Evolutionary conservation across 1,140 invertebrate species (phyloP), one percentile per base, ranked within the genome.

Genomic region (Sitophilus oryzae): DNA sequence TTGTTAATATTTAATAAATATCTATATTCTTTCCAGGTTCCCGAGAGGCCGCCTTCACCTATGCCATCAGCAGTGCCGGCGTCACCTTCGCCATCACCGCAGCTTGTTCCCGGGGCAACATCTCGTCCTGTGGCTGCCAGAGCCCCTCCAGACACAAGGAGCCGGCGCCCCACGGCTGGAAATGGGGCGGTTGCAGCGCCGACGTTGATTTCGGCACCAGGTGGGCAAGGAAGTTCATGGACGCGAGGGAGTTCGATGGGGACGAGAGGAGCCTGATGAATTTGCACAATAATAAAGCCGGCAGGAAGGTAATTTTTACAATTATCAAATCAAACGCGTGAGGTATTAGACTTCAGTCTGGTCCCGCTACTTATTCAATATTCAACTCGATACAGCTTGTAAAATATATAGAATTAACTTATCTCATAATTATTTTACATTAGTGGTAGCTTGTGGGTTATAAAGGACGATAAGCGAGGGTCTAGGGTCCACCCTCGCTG

Each of bases 271-370:
- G 88, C 45, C 74, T 94, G 57, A 96, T 98, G 92, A 98, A 98
- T 75, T 77, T 97, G 22, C 95, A 98, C 73, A 98, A 98, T 73
- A 98, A 97, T 76, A 83, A 88, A 66, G 91, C 89, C 19, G 94
- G 93, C 41, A 77, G 93, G 74, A 89, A 90, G 86, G 93, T 96
- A 72, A 50, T 43, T 44, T n/a, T n/a, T n/a, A n/a, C n/a, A n/a
- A n/a, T n/a, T n/a, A n/a, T n/a, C n/a, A n/a, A n/a, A n/a, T n/a
- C n/a, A n/a, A n/a, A n/a, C n/a, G n/a, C n/a, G n/a, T n/a, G n/a
- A n/a, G n/a, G n/a, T n/a, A 14, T 42, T 20, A 42, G 3, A 20
- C 20, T 42, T 20, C 20, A 20, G 5, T 6, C 11, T 20, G 10
- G 16, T 11, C 37, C 9, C 37, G 16, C 37, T 40, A 40, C n/a